Base-by-base conservation (phyloP, 2,797 vertebrate genomes). In the Eulemur coronatus region DNA sequence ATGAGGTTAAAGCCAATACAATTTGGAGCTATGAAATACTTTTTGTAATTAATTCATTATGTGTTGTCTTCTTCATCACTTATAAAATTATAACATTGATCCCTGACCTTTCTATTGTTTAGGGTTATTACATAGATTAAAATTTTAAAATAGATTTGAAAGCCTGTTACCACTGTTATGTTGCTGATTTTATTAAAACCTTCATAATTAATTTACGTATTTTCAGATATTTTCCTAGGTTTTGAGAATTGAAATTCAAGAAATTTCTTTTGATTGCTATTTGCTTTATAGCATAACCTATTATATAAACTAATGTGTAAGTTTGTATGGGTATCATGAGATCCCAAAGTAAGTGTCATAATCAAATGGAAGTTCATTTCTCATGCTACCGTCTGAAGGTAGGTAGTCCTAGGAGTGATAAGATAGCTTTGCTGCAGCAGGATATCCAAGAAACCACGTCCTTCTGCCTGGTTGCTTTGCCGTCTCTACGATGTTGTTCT, bases 81-180 rank as follows among this genome's bases (percentile, higher is more conserved):
- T 92, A 38, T 18, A 55, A 28, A 78, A 87, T 93, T 43, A 61
- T 80, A 65, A 65, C 78, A 79, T 59, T 84, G 52, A 92, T 78
- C 14, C 48, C 79, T 91, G 41, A 43, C 5, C 26, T 87, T 96
- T 65, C 70, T 18, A 33, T 22, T 57, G 5, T 59, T 8, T 84
- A 38, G 26, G 17, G 2, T 84, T 35, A 30, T 79, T 82, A 43
- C 52, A 35, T 70, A 79, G 38, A 89, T 81, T 96, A 73, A 67
- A 90, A 88, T 90, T 87, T 87, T 43, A 92, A 93, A 92, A 80
- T 84, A 87, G 2, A 73, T 61, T 80, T 84, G 46, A 69, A 96
- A 90, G n/a, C 24, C 86, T 72, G 15, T 93, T 85, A 70, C 12
- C 91, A 9, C 63, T 46, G 0, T 52, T 52, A 30, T 87, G 22